phyloP scores from a whole-genome alignment of 1,140 invertebrate genomes.

The Choristoneura fumiferana region DNA sequence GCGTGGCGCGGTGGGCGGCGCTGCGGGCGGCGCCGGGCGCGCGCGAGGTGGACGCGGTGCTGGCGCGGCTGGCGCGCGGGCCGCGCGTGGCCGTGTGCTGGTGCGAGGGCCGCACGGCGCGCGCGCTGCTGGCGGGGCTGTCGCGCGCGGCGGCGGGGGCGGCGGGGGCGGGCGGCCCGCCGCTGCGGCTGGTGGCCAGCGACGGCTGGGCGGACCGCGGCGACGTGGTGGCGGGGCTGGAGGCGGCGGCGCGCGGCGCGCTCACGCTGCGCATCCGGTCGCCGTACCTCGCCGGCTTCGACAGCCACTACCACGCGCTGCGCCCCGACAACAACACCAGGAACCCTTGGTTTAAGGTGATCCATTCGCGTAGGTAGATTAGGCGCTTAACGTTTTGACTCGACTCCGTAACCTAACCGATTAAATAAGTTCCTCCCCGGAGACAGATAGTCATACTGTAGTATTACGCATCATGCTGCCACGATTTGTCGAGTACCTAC shows the following conservation, averaged over 20 bases:
- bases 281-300: constrained; percentile 83
- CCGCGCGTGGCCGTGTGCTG: constrained; percentile 89
- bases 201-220: constrained; percentile 88
- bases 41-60: constrained; percentile 79
- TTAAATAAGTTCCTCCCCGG: too few relatives aligned
- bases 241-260: constrained; percentile 84
- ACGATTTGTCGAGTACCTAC: too few relatives aligned
- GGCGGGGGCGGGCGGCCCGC: too few relatives aligned
- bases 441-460: too few relatives aligned
- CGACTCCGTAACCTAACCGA: too few relatives aligned
- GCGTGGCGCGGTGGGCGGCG: constrained; percentile 85
- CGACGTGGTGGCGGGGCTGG: constrained; percentile 84
- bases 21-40: constrained; percentile 82
- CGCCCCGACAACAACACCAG: constrained; percentile 81
- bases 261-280: constrained; percentile 88
- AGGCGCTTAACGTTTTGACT: too few relatives aligned
- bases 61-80: constrained; percentile 80
- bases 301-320: constrained; percentile 84
- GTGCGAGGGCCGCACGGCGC: constrained; percentile 88
- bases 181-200: constrained; percentile 81
- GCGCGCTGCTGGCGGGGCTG: constrained; percentile 83
- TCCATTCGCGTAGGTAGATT: too few relatives aligned
- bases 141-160: constrained; percentile 81
- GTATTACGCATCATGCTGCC: too few relatives aligned
- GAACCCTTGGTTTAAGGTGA: constrained; percentile 87